phyloP scores from a whole-genome alignment of 2,797 vertebrate genomes.

The Eulemur albifrons region DNA sequence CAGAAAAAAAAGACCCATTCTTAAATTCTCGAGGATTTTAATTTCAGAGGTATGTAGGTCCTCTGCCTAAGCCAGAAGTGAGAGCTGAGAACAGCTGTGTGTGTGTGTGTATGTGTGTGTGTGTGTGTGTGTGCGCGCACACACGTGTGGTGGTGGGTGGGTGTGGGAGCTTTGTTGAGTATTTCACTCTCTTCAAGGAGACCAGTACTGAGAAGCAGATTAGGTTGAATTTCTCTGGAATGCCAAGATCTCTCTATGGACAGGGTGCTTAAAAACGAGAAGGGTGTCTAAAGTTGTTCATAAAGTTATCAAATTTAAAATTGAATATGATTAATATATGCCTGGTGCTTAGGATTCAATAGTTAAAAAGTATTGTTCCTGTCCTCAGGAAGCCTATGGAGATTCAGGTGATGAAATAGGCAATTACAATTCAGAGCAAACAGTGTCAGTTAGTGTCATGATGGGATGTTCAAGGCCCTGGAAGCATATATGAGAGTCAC shows the following conservation, averaged over 20 bases:
- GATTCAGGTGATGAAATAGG: neutral
- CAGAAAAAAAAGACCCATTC: neutral
- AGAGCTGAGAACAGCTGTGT: neutral
- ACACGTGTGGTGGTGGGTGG: fast-evolving
- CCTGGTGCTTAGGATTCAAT: neutral
- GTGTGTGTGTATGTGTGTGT: neutral
- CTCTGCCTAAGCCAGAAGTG: neutral
- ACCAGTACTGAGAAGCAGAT: neutral
- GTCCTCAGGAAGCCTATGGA: neutral
- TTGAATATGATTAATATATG: neutral
- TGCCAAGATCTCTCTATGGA: neutral
- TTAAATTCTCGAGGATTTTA: slow-evolving; percentile 43
- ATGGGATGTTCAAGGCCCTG: neutral
- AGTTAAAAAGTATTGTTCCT: neutral
- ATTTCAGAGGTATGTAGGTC: neutral
- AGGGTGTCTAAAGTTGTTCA: neutral
- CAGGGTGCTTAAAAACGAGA: neutral
- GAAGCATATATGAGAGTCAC: neutral
- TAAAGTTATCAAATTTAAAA: slow-evolving; percentile 38
- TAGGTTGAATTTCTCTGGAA: neutral
- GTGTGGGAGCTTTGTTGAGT: neutral
- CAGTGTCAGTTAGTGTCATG: neutral
- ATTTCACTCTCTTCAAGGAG: neutral
- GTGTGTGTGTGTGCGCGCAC: neutral
- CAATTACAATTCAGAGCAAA: neutral